A percentile compares a stretch with the other conserved stretches of the same genome.
These are phyloP conservation scores for Typhlichthys eigenmanni DNA, from an alignment of 2,797 vertebrate genomes.

Conservation along the genomic window DNA sequence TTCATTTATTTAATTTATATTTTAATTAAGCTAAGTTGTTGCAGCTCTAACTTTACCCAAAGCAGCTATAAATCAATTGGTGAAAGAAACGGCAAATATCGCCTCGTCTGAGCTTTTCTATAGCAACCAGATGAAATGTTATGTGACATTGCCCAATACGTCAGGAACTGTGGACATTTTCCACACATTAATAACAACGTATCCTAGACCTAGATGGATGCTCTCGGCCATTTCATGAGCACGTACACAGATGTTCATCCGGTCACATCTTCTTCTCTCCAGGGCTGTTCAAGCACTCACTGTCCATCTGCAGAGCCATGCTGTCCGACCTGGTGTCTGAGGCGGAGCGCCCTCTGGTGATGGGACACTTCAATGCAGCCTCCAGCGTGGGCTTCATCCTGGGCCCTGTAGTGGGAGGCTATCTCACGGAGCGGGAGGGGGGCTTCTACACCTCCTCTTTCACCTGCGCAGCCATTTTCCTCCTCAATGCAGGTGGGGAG, in stretches of 20 bases:
- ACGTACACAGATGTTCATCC: background rate
- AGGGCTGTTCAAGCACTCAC: conserved; percentile 91
- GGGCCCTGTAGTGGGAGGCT: conserved; percentile 92
- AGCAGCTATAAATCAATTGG: no score
- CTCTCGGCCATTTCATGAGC: no score
- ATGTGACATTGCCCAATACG: no score
- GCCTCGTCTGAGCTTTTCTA: background rate
- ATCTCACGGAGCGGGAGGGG: conserved; percentile 87
- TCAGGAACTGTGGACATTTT: no score
- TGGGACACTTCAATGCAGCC: conserved; percentile 91
- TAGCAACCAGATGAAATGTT: background rate
- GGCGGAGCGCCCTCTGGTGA: conserved; percentile 87
- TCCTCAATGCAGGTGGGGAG: conserved; percentile 86
- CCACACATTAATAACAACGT: no score
- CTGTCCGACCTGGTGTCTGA: conserved; percentile 91
- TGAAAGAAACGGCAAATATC: background rate
- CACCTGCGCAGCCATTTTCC: conserved; percentile 87
- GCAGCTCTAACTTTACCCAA: no score
- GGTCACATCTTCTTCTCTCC: no score
- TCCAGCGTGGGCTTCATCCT: conserved; percentile 94
- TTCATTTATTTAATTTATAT: no score
- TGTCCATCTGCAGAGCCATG: conserved; percentile 94
- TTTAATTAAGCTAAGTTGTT: no score
- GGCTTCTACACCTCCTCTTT: conserved; percentile 90
- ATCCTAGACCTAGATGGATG: no score